Conservation (phyloP, 2,888 invertebrate genomes). For the Hemicrepidius hirtus region DNA sequence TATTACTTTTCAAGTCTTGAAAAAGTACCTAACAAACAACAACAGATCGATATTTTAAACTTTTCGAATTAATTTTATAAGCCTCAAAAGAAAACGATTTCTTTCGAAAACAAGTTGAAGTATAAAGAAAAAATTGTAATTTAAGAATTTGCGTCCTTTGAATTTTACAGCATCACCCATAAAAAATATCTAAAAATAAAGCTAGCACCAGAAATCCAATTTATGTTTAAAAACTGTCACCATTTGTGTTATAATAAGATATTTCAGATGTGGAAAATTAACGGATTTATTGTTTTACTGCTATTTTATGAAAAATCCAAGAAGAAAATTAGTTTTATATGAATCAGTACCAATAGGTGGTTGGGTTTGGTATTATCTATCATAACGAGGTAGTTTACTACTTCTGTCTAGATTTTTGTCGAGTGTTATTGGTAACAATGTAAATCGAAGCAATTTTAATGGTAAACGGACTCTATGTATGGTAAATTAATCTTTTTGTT, state of each 20-base stretch:
- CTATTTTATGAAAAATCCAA: not conserved
- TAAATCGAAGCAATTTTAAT: not conserved
- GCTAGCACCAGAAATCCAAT: slow-evolving; percentile 2
- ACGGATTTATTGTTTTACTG: slow-evolving; percentile 12
- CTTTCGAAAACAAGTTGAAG: slow-evolving; percentile 7
- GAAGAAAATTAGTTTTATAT: no score
- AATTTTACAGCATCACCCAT: slow-evolving; percentile 12
- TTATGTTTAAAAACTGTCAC: slow-evolving; percentile 25
- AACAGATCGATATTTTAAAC: slow-evolving; percentile 2
- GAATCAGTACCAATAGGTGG: no score
- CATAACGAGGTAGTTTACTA: no score
- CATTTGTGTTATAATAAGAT: not conserved
- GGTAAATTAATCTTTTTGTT: slow-evolving; percentile 34
- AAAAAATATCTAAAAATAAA: slow-evolving; percentile 8
- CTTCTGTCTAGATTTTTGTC: no score
- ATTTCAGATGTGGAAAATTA: not conserved
- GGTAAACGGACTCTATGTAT: slow-evolving; percentile 2
- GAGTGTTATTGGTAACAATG: not conserved
- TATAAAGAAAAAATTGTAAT: not conserved
- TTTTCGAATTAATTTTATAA: not conserved
- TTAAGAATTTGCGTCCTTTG: not conserved
- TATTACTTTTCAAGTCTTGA: no score
- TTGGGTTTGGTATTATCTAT: no score
- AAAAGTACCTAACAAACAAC: no score
- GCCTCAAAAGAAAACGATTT: not conserved